Evolutionary conservation across 2,888 invertebrate genomes (phyloP), one percentile per base, ranked within the genome.

Genomic region (Xestia xanthographa): DNA sequence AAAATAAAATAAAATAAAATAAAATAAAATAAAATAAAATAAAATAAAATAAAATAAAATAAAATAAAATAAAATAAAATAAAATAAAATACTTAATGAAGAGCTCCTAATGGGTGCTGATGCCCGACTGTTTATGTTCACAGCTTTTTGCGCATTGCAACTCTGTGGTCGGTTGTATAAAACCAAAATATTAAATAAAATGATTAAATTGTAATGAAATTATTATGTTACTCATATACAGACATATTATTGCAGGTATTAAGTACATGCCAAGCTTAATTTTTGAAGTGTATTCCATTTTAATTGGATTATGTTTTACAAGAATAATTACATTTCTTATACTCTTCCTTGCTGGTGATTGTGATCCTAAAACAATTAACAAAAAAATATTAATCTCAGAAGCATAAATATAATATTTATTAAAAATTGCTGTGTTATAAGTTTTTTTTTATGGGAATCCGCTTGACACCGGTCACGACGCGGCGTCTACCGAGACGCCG

Each of bases 211-310:
- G 88, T 34, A 86, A 71, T 0, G 58, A 41, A 12, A 72, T 73
- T n/a, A 88, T 84, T 6, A 85, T 66, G 43, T 85, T 75, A 0
- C 69, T 73, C 6, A 79, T 26, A 2, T 66, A 72, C 0, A 79
- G 12, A 4, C 83, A 75, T 26, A 88, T 12, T n/a, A 85, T 34
- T 6, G 69, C 48, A 2, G 87, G 87, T 56, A 87, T 63, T 34
- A 86, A 58, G 12, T 79, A 74, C 81, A 82, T 81, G 20, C 80
- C 79, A 17, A 88, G 14, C 0, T 72, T 72, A 5, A 73, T 34
- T 50, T 79, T 80, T 1, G 66, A 9, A 5, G 79, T 66, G 20
- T 81, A 79, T 43, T 75, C 43, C 22, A 84, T 80, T 60, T 80
- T 62, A 2, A 86, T 69, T 0, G 75, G 77, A 50, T 83, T 77